These are phyloP conservation scores for Temnothorax rugatulus DNA, from an alignment of 2,888 invertebrate genomes.

Conservation along the genomic window DNA sequence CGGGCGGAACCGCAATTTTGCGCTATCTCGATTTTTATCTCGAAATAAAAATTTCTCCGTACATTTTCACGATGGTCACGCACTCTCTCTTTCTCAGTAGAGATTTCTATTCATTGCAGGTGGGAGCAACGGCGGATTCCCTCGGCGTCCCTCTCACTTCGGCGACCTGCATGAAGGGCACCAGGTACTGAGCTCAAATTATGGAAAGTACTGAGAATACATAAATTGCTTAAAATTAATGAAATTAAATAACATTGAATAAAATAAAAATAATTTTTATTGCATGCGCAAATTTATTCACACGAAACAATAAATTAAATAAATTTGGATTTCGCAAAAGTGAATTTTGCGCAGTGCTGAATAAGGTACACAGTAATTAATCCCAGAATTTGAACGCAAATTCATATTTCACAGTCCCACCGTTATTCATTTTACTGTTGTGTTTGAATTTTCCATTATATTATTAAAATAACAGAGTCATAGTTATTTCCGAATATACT, in stretches of 20 bases:
- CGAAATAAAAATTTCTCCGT: conserved; percentile 45
- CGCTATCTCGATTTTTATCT: conserved; percentile 25
- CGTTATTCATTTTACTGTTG: neutral
- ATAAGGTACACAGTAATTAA: neutral
- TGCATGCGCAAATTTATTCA: neutral
- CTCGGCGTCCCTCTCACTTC: conserved; percentile 61
- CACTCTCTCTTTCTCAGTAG: conserved; percentile 40
- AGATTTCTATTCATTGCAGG: conserved; percentile 59
- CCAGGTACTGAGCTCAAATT: conserved; percentile 60
- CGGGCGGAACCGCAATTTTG: conserved; percentile 20
- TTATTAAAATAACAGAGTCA: neutral
- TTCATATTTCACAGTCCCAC: neutral
- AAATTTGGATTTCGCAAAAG: neutral
- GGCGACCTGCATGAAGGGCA: conserved; percentile 73
- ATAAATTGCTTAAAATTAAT: conserved; percentile 1
- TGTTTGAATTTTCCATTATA: neutral
- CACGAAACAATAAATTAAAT: neutral
- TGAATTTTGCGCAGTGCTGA: neutral
- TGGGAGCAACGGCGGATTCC: conserved; percentile 68
- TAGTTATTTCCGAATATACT: neutral
- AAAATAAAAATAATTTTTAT: neutral
- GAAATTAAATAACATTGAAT: neutral
- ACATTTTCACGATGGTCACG: neutral
- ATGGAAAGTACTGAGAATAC: neutral
- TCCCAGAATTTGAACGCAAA: neutral